phyloP scores from a whole-genome alignment of 2,888 invertebrate genomes.

The Eristalis tenax region DNA sequence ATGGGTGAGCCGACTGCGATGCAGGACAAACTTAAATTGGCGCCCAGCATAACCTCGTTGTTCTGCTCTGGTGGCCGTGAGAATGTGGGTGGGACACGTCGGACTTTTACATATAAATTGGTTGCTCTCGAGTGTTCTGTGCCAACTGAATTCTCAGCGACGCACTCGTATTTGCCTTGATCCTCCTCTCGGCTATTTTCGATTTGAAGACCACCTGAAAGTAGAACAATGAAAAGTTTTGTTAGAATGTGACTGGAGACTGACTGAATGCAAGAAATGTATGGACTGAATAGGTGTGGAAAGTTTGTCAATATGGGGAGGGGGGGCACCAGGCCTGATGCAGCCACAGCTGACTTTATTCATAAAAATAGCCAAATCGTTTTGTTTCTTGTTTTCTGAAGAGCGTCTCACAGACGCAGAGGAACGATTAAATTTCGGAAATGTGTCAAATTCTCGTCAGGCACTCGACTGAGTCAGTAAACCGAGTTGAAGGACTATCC shows the following conservation, averaged over 20 bases:
- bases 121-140: slow-evolving; percentile 96
- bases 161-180: slow-evolving; percentile 97
- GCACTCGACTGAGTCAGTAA: no score
- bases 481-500: no score
- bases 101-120: slow-evolving; percentile 96
- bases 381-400: no score
- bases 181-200: slow-evolving; percentile 94
- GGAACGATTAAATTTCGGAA: no score
- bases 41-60: slow-evolving; percentile 95
- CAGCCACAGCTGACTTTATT: no score
- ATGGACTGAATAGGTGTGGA: no score
- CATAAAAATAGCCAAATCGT: no score
- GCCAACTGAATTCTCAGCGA: slow-evolving; percentile 95
- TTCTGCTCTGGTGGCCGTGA: slow-evolving; percentile 93
- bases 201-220: slow-evolving; percentile 87
- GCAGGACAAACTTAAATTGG: slow-evolving; percentile 95
- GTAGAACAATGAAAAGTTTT: not conserved
- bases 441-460: no score
- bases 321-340: no score
- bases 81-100: slow-evolving; percentile 97
- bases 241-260: not conserved
- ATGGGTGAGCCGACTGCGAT: slow-evolving; percentile 99
- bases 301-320: no score
- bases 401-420: no score
- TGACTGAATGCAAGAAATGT: no score